Conservation (phyloP, 1,140 invertebrate species). For the Lethrus apterus region DNA sequence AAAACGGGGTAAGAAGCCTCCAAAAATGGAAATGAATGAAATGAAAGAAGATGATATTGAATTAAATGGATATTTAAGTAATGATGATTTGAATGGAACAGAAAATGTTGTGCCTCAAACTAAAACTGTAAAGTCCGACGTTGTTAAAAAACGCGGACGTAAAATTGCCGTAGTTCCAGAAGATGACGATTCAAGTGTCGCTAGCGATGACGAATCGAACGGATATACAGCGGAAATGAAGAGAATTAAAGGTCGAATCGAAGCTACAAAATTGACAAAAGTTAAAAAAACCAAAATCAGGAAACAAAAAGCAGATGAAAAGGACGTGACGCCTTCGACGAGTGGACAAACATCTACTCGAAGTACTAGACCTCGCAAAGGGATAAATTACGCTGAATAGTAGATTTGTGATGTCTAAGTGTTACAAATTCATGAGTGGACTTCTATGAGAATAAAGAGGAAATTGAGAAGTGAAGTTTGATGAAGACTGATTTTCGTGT, state of each 20-base stretch:
- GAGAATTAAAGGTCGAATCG: conserved; percentile 21
- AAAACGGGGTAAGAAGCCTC: neutral
- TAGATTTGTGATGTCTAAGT: no score
- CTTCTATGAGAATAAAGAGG: no score
- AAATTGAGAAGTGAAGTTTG: no score
- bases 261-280: conserved; percentile 4
- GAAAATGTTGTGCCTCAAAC: no score
- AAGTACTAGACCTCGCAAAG: neutral
- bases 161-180: neutral
- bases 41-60: neutral
- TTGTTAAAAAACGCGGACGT: conserved; percentile 6
- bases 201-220: conserved; percentile 9
- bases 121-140: no score
- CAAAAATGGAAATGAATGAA: neutral
- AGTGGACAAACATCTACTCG: neutral
- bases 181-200: conserved; percentile 8
- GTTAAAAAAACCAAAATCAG: conserved; percentile 5
- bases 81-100: no score
- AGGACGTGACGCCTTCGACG: conserved; percentile 1
- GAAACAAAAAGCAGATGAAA: conserved; percentile 4
- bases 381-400: conserved; percentile 9
- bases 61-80: no score
- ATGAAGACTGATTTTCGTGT: no score
- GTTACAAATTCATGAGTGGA: no score
- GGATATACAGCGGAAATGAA: conserved; percentile 27